Evolutionary conservation across 1,140 invertebrate species (phyloP).

Genomic region (Hycleus phaleratus): DNA sequence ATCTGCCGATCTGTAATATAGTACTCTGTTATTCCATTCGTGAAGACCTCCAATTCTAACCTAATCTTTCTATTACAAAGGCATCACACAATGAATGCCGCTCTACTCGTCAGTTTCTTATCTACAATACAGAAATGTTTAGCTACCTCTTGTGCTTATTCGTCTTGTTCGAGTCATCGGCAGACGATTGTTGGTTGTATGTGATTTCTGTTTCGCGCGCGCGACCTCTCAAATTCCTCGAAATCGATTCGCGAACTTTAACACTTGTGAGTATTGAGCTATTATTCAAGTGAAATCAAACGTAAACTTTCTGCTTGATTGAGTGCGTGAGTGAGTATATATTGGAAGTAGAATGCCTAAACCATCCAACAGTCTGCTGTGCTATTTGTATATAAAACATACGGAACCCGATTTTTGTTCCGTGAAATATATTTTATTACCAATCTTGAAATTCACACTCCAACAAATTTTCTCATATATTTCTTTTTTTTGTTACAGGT

Average conservation of each 20-base stretch:
- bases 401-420: constrained; percentile 8
- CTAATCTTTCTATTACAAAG: constrained; percentile 31
- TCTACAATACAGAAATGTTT: constrained; percentile 6
- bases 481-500: constrained; percentile 21
- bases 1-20: constrained; percentile 1
- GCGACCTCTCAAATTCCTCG: constrained; percentile 20
- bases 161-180: constrained; percentile 3
- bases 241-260: constrained; percentile 31
- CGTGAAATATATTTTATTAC: constrained; percentile 17
- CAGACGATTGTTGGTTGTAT: constrained; percentile 1
- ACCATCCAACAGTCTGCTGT: constrained; percentile 3
- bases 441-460: constrained; percentile 19
- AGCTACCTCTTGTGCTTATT: no score
- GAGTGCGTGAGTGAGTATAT: constrained; percentile 27
- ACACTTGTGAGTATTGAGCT: constrained; percentile 33
- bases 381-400: constrained; percentile 17
- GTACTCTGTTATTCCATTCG: neutral
- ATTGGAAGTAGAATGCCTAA: constrained; percentile 16
- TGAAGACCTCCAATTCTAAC: constrained; percentile 25
- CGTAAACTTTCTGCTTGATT: constrained; percentile 35
- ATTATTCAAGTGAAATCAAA: constrained; percentile 38
- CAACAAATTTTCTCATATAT: constrained; percentile 23
- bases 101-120: constrained; percentile 17
- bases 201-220: constrained; percentile 7
- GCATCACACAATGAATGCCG: constrained; percentile 27